These are phyloP conservation scores for Nipponacmea schrenckii DNA, from an alignment of 2,888 invertebrate genomes.

Conservation along the genomic window DNA sequence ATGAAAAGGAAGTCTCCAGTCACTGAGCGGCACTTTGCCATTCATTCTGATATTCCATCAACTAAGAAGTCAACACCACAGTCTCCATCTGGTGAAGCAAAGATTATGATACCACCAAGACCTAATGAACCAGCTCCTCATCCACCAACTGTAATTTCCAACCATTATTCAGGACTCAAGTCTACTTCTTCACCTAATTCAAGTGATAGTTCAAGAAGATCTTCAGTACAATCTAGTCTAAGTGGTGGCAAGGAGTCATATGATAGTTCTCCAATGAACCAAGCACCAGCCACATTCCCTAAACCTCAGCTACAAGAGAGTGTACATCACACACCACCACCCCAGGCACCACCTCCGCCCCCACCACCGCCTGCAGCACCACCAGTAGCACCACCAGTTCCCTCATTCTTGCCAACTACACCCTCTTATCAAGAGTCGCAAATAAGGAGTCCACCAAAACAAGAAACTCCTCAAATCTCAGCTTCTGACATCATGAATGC, in stretches of 20 bases:
- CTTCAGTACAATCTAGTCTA: constrained; percentile 31
- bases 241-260: constrained; percentile 23
- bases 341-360: constrained; percentile 21
- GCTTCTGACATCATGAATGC: constrained; percentile 57
- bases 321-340: constrained; percentile 31
- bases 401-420: constrained; percentile 22
- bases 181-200: constrained; percentile 17
- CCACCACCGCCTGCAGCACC: constrained; percentile 24
- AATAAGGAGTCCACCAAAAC: neutral
- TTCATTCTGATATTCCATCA: constrained; percentile 31
- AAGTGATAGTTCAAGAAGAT: constrained; percentile 33
- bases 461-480: constrained; percentile 30
- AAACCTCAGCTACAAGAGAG: neutral
- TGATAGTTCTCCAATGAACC: constrained; percentile 10
- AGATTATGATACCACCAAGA: constrained; percentile 41
- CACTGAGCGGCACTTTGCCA: constrained; percentile 24
- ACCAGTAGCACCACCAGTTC: constrained; percentile 30
- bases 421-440: constrained; percentile 19
- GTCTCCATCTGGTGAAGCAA: constrained; percentile 23
- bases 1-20: constrained; percentile 20
- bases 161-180: neutral
- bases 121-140: constrained; percentile 42
- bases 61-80: constrained; percentile 30
- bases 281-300: constrained; percentile 9
- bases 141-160: constrained; percentile 8